Conservation (phyloP, 64 coral and sea anemone genomes). For the Trachythela sp. region DNA sequence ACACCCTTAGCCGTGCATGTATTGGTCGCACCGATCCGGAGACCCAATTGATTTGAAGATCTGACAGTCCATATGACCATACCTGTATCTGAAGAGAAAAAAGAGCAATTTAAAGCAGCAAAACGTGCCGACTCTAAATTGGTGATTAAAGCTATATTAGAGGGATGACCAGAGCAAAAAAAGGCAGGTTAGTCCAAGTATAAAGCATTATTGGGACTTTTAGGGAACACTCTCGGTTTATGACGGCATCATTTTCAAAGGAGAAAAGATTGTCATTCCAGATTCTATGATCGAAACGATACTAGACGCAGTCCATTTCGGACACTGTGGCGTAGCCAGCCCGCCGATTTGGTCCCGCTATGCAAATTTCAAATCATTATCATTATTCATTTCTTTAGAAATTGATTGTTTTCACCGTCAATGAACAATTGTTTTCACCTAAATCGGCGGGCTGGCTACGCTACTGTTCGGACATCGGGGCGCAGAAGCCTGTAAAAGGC, state of each 20-base stretch:
- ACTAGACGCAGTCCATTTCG: background rate
- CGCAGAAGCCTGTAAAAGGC: slow-evolving; percentile 6
- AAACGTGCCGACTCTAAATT: background rate
- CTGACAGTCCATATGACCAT: background rate
- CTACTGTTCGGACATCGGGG: slow-evolving; percentile 18
- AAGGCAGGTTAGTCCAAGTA: background rate
- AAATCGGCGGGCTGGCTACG: no score
- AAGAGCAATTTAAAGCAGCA: background rate
- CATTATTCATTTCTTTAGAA: no score
- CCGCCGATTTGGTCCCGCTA: no score
- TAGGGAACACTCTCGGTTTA: background rate
- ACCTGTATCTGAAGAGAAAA: background rate
- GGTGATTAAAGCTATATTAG: background rate
- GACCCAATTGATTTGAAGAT: background rate
- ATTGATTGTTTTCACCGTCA: no score
- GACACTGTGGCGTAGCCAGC: no score
- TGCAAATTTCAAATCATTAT: no score
- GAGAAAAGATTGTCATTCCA: slow-evolving; percentile 27
- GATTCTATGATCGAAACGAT: background rate
- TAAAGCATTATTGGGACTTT: background rate
- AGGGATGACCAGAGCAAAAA: background rate
- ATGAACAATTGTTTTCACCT: no score
- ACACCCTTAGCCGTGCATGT: background rate
- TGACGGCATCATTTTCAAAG: background rate
- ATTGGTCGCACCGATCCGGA: background rate